Base-by-base conservation (phyloP, 2,797 vertebrate species). In the Acridotheres tristis region DNA sequence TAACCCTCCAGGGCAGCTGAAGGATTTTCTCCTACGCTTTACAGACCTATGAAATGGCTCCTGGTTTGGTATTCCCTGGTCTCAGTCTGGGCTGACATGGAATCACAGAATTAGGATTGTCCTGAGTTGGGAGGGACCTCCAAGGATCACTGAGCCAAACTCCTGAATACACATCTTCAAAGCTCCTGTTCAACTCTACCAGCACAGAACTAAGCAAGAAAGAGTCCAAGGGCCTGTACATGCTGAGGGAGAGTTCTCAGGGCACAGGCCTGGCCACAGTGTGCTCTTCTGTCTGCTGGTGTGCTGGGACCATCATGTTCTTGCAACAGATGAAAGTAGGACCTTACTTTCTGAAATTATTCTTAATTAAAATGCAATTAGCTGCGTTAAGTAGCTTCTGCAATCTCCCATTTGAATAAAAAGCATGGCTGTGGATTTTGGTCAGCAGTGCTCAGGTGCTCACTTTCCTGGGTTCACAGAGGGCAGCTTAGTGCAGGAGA, bases 321-420 rank as follows among this genome's bases (percentile, higher is more conserved):
- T 68, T 90, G 92, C 90, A 95, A 81, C 48, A 89, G 71, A 38
- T 43, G 40, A 84, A 83, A 82, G 68, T 10, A 87, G 48, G 57
- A 82, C 63, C 57, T 88, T 51, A 62, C n/a, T 78, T 38, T 85
- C 55, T 65, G 3, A 75, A 91, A 77, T 57, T 6, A 19, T 59
- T 74, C 50, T 68, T 63, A 47, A 89, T 88, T 88, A 55, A 91
- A 83, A 77, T 36, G 12, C 85, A 77, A 36, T 72, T 43, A 65
- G 55, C 45, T 36, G 30, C 61, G 34, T 69, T 54, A 75, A 91
- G 90, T 13, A 2, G 26, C 81, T 92, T 87, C 81, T 86, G 68
- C 63, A 32, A 42, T 48, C 72, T 88, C 43, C 9, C 14, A 4
- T 61, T 27, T 68, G 74, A 91, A 67, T 59, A 27, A 48, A 82